Percentiles rank a stretch among this genome's conserved stretches.
Evolutionary conservation across 2,888 invertebrate species (phyloP).

Genomic region (Brachyopa scutellaris): DNA sequence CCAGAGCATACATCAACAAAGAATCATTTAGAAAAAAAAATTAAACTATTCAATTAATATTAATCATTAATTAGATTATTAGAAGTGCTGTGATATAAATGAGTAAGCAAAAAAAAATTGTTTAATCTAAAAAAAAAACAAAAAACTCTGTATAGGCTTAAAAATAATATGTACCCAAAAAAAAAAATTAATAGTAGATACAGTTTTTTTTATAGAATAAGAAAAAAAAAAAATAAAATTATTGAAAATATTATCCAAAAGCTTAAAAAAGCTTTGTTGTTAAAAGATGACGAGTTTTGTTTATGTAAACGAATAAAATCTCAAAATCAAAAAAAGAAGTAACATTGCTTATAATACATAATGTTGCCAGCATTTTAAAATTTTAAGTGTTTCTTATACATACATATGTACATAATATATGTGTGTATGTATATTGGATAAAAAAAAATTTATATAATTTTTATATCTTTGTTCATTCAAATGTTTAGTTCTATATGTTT

Average conservation of each 20-base stretch:
- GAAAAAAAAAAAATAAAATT: constrained; percentile 26
- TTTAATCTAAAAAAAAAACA: constrained; percentile 27
- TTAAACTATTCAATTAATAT: constrained; percentile 61
- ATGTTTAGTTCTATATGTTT: constrained; percentile 33
- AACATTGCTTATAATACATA: constrained; percentile 24
- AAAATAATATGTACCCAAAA: constrained; percentile 41
- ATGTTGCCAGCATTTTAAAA: constrained; percentile 66
- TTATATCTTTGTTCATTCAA: constrained; percentile 22
- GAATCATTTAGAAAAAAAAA: constrained; percentile 33
- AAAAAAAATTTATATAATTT: constrained; percentile 17
- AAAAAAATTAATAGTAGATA: constrained; percentile 35
- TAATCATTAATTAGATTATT: constrained; percentile 71
- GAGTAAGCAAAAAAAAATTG: constrained; percentile 64
- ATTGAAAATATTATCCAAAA: constrained; percentile 31
- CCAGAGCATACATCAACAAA: constrained; percentile 57
- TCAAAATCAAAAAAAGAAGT: constrained; percentile 16
- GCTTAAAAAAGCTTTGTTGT: constrained; percentile 4
- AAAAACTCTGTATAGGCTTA: constrained; percentile 25
- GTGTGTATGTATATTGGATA: background rate
- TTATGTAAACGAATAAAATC: constrained; percentile 26
- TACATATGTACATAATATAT: too few relatives aligned
- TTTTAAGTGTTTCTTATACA: constrained; percentile 52
- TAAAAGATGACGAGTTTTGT: constrained; percentile 23
- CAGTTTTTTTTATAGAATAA: background rate
- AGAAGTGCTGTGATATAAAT: constrained; percentile 75